Percentiles rank a stretch among this genome's conserved stretches.
Evolutionary conservation across 2,797 vertebrate species (phyloP).

Genomic region (Knipowitschia caucasica): DNA sequence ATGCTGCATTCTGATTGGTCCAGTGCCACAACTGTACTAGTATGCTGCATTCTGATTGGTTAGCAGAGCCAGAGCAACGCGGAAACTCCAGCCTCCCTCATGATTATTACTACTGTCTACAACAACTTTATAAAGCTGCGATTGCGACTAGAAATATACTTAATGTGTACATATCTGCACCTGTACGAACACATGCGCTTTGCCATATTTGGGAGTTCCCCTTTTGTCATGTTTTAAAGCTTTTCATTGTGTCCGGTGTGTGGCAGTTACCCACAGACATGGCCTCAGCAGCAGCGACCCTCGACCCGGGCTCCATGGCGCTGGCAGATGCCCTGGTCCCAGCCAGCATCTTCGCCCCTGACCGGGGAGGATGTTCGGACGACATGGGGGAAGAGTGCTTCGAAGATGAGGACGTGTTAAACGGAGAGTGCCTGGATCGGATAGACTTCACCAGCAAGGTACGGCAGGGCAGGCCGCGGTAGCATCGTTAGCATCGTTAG

Average conservation of each 20-base stretch:
- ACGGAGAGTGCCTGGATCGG: conserved; percentile 82
- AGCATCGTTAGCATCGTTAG: too few relatives aligned
- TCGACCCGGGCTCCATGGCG: conserved; percentile 67
- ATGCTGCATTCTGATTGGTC: conserved; percentile 33
- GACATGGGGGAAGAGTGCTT: conserved; percentile 65
- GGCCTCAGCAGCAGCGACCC: conserved; percentile 73
- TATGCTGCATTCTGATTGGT: conserved; percentile 33
- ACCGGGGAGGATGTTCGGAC: conserved; percentile 76
- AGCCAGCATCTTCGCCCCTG: conserved; percentile 92
- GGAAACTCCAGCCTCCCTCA: conserved; percentile 10
- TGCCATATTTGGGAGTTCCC: neutral
- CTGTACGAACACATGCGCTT: neutral
- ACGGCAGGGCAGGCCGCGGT: conserved; percentile 61
- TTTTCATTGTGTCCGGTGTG: conserved; percentile 7
- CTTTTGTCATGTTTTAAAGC: neutral
- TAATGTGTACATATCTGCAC: neutral
- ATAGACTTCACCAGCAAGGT: conserved; percentile 91
- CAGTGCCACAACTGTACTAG: neutral
- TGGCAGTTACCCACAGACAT: conserved; percentile 57
- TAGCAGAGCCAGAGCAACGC: neutral
- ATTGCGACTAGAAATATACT: neutral
- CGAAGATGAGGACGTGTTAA: conserved; percentile 72
- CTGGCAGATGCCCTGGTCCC: conserved; percentile 79
- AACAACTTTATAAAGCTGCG: conserved; percentile 25
- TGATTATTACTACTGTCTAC: conserved; percentile 33